A percentile compares a stretch with the other conserved stretches of the same genome.
These are phyloP conservation scores for Dryobota labecula DNA, from an alignment of 2,888 invertebrate genomes.

Conservation along the genomic window DNA sequence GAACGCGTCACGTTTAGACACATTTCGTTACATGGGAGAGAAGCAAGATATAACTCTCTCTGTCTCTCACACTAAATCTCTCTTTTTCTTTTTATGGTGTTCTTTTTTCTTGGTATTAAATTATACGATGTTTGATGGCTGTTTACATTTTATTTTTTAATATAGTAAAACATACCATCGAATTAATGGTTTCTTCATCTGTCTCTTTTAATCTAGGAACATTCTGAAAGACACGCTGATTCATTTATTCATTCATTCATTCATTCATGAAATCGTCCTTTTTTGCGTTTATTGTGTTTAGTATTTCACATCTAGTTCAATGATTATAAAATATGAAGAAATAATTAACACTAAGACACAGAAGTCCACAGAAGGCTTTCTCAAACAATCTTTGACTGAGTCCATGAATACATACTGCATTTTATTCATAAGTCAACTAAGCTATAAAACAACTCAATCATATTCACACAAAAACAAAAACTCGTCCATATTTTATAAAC, in stretches of 20 bases:
- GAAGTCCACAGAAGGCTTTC: fast-evolving
- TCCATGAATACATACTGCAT: neutral
- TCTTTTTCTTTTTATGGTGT: neutral
- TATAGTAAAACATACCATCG: too few relatives aligned
- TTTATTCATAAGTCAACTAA: neutral
- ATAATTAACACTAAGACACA: neutral
- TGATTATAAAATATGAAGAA: neutral
- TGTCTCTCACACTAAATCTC: too few relatives aligned
- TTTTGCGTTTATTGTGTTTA: neutral
- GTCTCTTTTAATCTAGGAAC: neutral
- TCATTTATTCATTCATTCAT: neutral
- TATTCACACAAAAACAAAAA: constrained; percentile 30
- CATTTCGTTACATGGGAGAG: too few relatives aligned
- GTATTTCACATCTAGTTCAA: neutral
- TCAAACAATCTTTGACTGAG: neutral
- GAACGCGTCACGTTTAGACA: too few relatives aligned
- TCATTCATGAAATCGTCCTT: neutral
- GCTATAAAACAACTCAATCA: constrained; percentile 26
- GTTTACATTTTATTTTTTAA: neutral
- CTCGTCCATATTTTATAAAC: constrained; percentile 29
- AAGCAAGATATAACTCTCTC: too few relatives aligned
- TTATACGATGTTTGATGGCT: neutral
- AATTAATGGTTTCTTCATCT: neutral
- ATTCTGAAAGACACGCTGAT: neutral
- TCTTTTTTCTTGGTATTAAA: constrained; percentile 15